phyloP scores from a whole-genome alignment of 1,140 invertebrate genomes.

The Eumeta japonica region DNA sequence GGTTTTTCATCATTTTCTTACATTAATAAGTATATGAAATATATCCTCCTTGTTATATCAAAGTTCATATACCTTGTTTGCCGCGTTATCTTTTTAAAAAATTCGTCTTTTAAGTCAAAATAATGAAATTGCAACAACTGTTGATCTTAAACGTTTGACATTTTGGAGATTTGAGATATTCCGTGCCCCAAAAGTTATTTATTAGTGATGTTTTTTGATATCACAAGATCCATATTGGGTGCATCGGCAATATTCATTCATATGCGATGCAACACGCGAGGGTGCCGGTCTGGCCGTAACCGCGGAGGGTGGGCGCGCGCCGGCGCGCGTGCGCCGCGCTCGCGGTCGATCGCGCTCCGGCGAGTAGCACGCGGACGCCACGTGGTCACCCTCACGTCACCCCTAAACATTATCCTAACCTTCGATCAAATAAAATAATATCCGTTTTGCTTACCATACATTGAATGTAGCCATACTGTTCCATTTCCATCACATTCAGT shows the following conservation, averaged over 20 bases:
- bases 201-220: neutral
- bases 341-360: conserved; percentile 27
- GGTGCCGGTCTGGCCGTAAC: neutral
- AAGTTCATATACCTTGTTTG: no score
- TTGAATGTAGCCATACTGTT: no score
- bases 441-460: no score
- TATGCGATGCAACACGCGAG: neutral
- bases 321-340: conserved; percentile 33
- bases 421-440: no score
- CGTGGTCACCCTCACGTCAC: conserved; percentile 20
- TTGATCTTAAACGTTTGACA: neutral
- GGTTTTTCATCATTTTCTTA: no score
- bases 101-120: neutral
- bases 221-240: neutral
- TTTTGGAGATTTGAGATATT: neutral
- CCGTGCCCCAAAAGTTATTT: neutral
- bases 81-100: no score
- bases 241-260: neutral
- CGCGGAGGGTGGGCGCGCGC: conserved; percentile 17
- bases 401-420: neutral
- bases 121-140: neutral
- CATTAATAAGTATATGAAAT: no score
- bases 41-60: no score
- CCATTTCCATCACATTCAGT: no score
- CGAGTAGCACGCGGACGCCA: conserved; percentile 33